Percentiles rank a stretch among this genome's conserved stretches.
Conservation (phyloP, 2,888 invertebrate species). For the Orthosia cruda region DNA sequence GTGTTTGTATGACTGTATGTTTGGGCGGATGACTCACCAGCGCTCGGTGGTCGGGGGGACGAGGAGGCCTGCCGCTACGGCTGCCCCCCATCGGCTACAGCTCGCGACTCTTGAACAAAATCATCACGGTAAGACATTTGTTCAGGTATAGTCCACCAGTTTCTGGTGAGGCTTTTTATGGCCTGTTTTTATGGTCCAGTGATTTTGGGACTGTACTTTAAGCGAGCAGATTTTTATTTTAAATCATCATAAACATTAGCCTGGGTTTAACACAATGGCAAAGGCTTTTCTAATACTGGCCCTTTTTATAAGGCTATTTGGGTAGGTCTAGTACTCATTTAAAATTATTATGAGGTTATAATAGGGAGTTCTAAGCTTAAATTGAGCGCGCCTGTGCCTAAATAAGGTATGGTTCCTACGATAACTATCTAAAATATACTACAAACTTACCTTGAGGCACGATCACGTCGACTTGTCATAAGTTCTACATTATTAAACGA, state of each 20-base stretch:
- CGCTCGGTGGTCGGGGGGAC: constrained; percentile 78
- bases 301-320: too few relatives aligned
- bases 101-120: constrained; percentile 91
- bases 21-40: constrained; percentile 84
- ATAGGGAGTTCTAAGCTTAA: neutral
- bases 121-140: constrained; percentile 81
- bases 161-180: constrained; percentile 29
- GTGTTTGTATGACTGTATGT: constrained; percentile 58
- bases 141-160: constrained; percentile 52
- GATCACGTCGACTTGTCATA: neutral
- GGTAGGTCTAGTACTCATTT: too few relatives aligned
- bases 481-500: neutral
- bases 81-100: constrained; percentile 82
- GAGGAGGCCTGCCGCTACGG: constrained; percentile 83
- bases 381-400: neutral
- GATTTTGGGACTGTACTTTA: neutral
- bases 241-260: too few relatives aligned
- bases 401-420: neutral
- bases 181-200: constrained; percentile 19
- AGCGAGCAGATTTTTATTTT: constrained; percentile 10
- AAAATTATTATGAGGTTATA: neutral
- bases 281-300: too few relatives aligned
- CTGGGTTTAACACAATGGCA: too few relatives aligned
- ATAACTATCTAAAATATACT: neutral
- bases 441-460: constrained; percentile 33